A percentile compares a stretch with the other conserved stretches of the same genome.
Conservation (phyloP, 2,797 vertebrate genomes). For the Peromyscus eremicus region DNA sequence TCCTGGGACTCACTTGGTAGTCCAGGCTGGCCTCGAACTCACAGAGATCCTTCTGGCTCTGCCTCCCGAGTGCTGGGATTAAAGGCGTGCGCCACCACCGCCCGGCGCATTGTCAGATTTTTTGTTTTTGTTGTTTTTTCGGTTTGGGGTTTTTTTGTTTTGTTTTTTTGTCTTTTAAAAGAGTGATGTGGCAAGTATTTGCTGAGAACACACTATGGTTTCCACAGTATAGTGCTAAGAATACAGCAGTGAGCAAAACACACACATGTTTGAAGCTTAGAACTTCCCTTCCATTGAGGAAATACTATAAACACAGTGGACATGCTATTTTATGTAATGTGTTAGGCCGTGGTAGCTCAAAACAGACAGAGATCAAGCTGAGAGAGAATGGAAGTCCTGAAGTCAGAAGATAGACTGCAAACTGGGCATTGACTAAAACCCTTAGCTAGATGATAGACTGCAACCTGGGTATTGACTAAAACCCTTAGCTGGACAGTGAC, state of each 20-base stretch:
- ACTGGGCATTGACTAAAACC: not conserved
- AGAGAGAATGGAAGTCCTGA: not conserved
- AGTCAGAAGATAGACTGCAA: not conserved
- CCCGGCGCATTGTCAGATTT: not conserved
- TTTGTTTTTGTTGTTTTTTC: not conserved
- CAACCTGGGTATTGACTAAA: not conserved
- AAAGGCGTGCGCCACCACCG: no score
- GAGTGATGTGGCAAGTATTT: slow-evolving; percentile 20
- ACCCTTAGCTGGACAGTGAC: not conserved
- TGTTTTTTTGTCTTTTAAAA: not conserved
- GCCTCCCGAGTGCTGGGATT: no score
- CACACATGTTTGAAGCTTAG: not conserved
- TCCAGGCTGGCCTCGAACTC: no score
- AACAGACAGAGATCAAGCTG: slow-evolving; percentile 15
- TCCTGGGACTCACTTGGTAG: no score
- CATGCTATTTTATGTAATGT: not conserved
- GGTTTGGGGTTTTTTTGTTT: not conserved
- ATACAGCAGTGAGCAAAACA: not conserved
- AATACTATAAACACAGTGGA: not conserved
- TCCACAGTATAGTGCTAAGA: not conserved
- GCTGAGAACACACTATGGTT: not conserved
- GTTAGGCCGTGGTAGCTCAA: not conserved
- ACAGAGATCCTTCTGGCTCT: no score
- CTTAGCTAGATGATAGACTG: not conserved
- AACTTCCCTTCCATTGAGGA: not conserved